These are phyloP conservation scores for Sterrhoptilus dennistouni DNA, from an alignment of 2,113 vertebrate species.

Conservation along the genomic window DNA sequence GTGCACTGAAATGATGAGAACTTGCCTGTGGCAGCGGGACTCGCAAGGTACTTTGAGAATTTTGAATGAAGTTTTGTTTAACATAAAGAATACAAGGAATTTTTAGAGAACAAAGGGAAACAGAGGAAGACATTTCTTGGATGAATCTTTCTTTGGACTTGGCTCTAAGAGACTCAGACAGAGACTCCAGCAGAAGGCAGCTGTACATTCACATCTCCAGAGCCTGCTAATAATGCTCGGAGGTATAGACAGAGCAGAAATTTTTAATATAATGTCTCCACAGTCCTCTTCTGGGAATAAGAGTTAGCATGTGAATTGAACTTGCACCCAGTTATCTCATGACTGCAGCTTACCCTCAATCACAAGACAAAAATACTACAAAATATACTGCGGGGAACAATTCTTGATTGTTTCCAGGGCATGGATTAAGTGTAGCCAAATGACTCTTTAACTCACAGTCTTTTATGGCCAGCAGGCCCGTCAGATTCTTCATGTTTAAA, in stretches of 20 bases:
- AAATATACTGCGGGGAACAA: conserved; percentile 53
- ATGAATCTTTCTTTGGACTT: background rate
- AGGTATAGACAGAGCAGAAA: conserved; percentile 17
- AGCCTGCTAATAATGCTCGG: background rate
- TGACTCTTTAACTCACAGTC: background rate
- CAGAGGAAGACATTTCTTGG: background rate
- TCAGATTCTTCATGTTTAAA: background rate
- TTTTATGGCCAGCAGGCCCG: background rate
- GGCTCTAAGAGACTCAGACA: background rate
- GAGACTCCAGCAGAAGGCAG: conserved; percentile 20
- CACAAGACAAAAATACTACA: conserved; percentile 59
- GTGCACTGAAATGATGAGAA: background rate
- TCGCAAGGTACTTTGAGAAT: background rate
- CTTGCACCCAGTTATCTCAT: conserved; percentile 68
- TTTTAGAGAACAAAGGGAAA: conserved; percentile 2
- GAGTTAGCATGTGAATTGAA: conserved; percentile 61
- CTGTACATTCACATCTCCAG: background rate
- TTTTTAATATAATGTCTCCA: conserved; percentile 28
- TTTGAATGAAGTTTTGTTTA: background rate
- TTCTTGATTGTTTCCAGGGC: conserved; percentile 56
- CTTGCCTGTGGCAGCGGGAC: background rate
- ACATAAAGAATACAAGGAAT: background rate
- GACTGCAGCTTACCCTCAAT: conserved; percentile 55
- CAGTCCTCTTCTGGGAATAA: conserved; percentile 23
- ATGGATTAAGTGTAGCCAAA: conserved; percentile 51